These are phyloP conservation scores for Strigops habroptila DNA, from an alignment of 2,113 vertebrate species.

Conservation along the genomic window DNA sequence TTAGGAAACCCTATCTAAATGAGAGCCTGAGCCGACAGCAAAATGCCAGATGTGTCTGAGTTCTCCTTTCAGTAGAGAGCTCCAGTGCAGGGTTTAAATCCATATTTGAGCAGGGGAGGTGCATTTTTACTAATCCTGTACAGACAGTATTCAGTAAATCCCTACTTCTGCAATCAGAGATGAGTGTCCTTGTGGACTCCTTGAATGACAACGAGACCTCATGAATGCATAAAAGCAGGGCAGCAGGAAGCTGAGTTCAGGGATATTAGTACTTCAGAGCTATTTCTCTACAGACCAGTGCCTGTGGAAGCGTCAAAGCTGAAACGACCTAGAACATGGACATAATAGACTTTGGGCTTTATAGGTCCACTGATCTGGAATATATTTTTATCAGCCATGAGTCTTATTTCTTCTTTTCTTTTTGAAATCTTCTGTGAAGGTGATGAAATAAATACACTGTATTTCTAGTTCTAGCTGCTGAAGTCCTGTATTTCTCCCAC, in stretches of 20 bases:
- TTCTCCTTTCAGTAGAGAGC: background rate
- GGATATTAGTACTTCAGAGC: background rate
- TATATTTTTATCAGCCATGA: background rate
- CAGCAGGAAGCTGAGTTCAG: background rate
- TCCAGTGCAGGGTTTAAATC: background rate
- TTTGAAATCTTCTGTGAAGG: background rate
- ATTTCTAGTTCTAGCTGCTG: background rate
- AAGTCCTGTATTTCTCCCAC: background rate
- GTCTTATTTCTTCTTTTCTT: background rate
- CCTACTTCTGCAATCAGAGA: conserved; percentile 3
- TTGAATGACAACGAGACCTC: background rate
- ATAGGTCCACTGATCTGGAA: background rate
- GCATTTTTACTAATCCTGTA: background rate
- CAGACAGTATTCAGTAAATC: background rate
- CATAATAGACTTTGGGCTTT: background rate
- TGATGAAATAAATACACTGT: background rate
- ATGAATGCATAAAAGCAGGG: background rate
- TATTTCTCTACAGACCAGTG: background rate
- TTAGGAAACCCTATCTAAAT: background rate
- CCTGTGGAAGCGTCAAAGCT: background rate
- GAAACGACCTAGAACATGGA: conserved; percentile 38
- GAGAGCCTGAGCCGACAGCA: background rate
- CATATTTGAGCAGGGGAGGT: background rate
- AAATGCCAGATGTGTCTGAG: background rate
- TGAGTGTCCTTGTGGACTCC: background rate